Evolutionary conservation across 2,113 vertebrate species (phyloP), one percentile per base, ranked within the genome.

Genomic region (Colistium nudipinnis): DNA sequence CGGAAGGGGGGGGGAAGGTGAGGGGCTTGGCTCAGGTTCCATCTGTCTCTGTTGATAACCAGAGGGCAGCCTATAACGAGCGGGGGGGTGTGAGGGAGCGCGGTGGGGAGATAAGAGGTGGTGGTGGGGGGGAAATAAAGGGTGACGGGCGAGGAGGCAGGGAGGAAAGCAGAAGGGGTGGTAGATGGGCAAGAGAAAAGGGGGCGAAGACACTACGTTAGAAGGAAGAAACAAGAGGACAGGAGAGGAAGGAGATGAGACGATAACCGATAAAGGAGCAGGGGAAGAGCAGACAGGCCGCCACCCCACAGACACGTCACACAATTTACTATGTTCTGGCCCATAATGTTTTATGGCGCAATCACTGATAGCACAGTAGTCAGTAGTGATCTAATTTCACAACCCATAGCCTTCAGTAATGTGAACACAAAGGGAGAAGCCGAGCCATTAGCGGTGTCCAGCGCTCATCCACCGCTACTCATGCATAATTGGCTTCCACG

Each of bases 361-460:
- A 85, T 85, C 81, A 64, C 76, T 81, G 84, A 87, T 84, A 78
- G 88, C 86, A 84, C 86, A 89, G 87, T 86, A 89, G 84, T 90
- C 87, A 88, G 85, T 85, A 78, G 87, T 88, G 84, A 90, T 90
- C 89, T 92, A 83, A 92, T 92, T 92, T 92, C 90, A 92, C 90
- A 92, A 90, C 76, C 86, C 90, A 92, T 91, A 92, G 91, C 90
- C 90, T 78, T 86, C 77, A 78, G 87, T 92, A 89, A 92, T 90
- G 87, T 90, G 90, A 91, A 89, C 86, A 91, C 89, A 92, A 87
- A 89, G 81, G 81, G 79, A 84, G 81, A 78, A 65, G 89, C 81
- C 68, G 67, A 78, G 80, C 87, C 84, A 90, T 92, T 90, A 89
- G 84, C 61, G 65, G 74, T 49, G 87, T 90, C 89, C 87, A 84